phyloP scores from a whole-genome alignment of 2,888 invertebrate genomes.

The Punctoribates punctum region DNA sequence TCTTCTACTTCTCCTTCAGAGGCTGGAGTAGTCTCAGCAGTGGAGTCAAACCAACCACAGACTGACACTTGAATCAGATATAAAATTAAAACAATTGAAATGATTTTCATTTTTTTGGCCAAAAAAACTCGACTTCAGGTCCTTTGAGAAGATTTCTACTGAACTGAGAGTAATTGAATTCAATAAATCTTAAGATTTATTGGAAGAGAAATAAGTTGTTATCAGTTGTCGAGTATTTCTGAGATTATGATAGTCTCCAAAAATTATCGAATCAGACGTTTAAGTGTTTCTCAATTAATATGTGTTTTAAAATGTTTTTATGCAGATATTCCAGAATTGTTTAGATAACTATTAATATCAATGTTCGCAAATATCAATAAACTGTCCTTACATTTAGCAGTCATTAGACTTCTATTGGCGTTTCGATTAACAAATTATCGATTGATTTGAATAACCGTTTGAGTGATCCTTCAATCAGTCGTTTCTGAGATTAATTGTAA shows the following conservation, averaged over 20 bases:
- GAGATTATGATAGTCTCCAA: neutral
- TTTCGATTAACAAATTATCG: too few species aligned
- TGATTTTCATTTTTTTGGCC: slow-evolving; percentile 22
- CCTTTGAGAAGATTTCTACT: neutral
- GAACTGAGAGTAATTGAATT: neutral
- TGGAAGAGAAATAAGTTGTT: neutral
- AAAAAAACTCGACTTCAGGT: neutral
- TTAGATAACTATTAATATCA: neutral
- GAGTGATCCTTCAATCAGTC: too few species aligned
- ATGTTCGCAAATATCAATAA: neutral
- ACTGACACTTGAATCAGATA: neutral
- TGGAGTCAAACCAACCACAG: neutral
- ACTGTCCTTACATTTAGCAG: too few species aligned
- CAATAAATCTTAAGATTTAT: neutral
- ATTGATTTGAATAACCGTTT: too few species aligned
- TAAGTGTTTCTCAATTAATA: slow-evolving; percentile 3
- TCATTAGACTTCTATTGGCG: too few species aligned
- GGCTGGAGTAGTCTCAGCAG: neutral
- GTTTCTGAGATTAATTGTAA: too few species aligned
- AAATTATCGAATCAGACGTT: slow-evolving; percentile 16
- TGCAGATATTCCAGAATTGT: neutral
- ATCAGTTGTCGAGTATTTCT: neutral
- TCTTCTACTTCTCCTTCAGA: neutral
- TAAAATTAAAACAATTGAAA: slow-evolving; percentile 12
- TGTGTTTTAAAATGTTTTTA: slow-evolving; percentile 8